Base-by-base conservation (phyloP, 1,140 invertebrate species). In the Atopsyche davidsoni region DNA sequence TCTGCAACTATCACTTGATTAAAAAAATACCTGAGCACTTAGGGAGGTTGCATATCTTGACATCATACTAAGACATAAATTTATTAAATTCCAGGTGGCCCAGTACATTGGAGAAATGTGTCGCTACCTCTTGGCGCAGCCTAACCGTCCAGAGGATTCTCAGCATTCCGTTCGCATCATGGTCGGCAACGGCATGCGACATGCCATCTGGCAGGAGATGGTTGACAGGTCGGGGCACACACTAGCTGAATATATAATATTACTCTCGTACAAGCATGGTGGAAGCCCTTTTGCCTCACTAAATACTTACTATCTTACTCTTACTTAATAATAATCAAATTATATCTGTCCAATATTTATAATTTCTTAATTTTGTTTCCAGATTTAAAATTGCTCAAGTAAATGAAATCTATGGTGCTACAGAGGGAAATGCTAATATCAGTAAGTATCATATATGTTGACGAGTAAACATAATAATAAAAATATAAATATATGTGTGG, bases 41-140 rank as follows among this genome's bases (percentile, higher is more conserved):
- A n/a, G n/a, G n/a, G n/a, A n/a, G n/a, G n/a, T n/a, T n/a, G n/a
- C n/a, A n/a, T n/a, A n/a, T n/a, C n/a, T n/a, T n/a, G n/a, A n/a
- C n/a, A n/a, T n/a, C n/a, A n/a, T n/a, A n/a, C n/a, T n/a, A n/a
- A n/a, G n/a, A n/a, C n/a, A n/a, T n/a, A n/a, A n/a, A n/a, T n/a
- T n/a, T n/a, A n/a, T 44, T 16, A 46, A 45, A 24, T 48, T 65
- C 2, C 62, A 97, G 92, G 81, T 90, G 53, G 85, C 82, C 6
- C 96, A 99, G 65, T 99, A 99, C 66, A 99, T 99, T 64, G 96
- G 96, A 16, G 97, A 99, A 77, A 96, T 98, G 79, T 98, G 95
- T 66, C 83, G 96, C 4, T 99, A 99, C 70, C 79, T 99, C 38
- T 73, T 99, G 55, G 87, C 91, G 24, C 89, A 92, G 52, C 84